These are phyloP conservation scores for Rousettus leschenaultii DNA, from an alignment of 2,113 vertebrate species.

Conservation along the genomic window DNA sequence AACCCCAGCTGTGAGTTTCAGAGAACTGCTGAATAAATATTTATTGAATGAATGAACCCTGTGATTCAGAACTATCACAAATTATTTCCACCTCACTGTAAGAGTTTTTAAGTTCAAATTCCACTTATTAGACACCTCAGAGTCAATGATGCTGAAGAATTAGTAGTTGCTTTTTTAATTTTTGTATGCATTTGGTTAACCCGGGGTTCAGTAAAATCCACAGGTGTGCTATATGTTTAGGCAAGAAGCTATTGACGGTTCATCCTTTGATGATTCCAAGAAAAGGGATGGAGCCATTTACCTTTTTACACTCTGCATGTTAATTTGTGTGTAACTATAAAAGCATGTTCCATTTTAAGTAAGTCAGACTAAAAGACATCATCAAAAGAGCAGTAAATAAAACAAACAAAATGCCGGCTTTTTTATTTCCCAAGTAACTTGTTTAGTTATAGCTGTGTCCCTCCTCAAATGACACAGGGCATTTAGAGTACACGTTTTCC, in stretches of 20 bases:
- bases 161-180: background rate
- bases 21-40: background rate
- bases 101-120: background rate
- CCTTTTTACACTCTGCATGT: background rate
- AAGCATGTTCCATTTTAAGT: background rate
- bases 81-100: background rate
- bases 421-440: background rate
- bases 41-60: background rate
- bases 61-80: background rate
- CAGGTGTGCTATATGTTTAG: no score
- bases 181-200: background rate
- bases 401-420: background rate
- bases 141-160: background rate
- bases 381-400: background rate
- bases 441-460: background rate
- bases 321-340: background rate
- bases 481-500: background rate
- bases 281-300: background rate
- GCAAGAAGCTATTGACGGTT: background rate
- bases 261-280: background rate
- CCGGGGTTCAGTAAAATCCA: background rate
- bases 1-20: background rate
- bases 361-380: background rate
- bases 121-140: background rate
- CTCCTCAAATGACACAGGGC: background rate